Base-by-base conservation (phyloP, 2,888 invertebrate genomes). In the Rugalucina vietnamica region DNA sequence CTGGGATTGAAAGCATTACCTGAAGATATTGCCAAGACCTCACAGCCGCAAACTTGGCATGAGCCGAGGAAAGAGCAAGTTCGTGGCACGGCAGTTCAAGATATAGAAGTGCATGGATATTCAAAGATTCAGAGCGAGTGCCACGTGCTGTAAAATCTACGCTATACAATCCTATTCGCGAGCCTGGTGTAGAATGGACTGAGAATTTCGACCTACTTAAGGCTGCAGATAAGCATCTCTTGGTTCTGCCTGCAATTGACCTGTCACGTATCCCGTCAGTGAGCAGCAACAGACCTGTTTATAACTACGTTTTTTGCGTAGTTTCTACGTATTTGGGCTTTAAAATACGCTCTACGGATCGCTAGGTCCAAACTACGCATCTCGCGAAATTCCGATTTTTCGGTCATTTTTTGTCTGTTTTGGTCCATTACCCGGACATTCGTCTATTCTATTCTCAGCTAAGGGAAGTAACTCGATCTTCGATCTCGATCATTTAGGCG, bases 31-130 rank as follows among this genome's bases (percentile, higher is more conserved):
- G 71, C 37, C 21, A 71, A 71, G 1, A 36, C 37, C 24, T 71
- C 71, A 21, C 71, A 71, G 37, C 71, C 71, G 14, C 71, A 71
- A 37, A 34, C 5, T 1, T n/a, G n/a, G n/a, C n/a, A n/a, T n/a
- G n/a, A n/a, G n/a, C n/a, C n/a, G n/a, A n/a, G n/a, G n/a, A n/a
- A 32, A 36, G 37, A 76, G 12, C 60, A 76, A 8, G 8, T 76
- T 1, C 3, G 8, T 12, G 69, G 69, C n/a, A 76, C 24, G 70
- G 18, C 32, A 0, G 77, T 70, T 0, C 12, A 43, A 43, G 36
- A 77, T 77, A 5, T 70, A 12, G 70, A 77, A 34, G 70, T 77
- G 0, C 0, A 34, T 29, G 49, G 77, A 1, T 77, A 77, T 50
- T 69, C 77, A 0, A 77, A 50, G 34, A 36, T 8, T 21, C 39